These are phyloP conservation scores for Lindbergichthys nudifrons DNA, from an alignment of 2,797 vertebrate species.

Conservation along the genomic window DNA sequence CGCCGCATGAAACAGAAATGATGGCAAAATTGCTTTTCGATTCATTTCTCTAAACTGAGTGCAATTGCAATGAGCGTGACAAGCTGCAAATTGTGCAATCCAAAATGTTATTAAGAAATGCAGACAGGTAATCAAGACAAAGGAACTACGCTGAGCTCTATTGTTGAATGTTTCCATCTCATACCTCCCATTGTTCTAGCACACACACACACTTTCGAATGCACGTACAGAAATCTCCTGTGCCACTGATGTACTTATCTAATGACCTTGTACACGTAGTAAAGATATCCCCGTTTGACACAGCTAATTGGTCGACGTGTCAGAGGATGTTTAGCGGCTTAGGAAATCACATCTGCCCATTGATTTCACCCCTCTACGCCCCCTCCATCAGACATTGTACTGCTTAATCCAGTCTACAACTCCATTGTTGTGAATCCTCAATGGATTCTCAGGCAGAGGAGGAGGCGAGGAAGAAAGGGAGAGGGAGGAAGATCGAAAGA, in stretches of 20 bases:
- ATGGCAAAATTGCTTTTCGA: constrained; percentile 56
- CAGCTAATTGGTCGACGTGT: constrained; percentile 81
- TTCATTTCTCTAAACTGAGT: constrained; percentile 57
- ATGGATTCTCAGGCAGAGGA: constrained; percentile 63
- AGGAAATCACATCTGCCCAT: constrained; percentile 82
- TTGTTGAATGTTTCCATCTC: constrained; percentile 48
- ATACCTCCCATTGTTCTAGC: constrained; percentile 40
- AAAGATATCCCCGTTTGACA: constrained; percentile 80
- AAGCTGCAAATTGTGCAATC: constrained; percentile 63
- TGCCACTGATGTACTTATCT: constrained; percentile 60
- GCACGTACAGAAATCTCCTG: constrained; percentile 23
- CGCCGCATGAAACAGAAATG: constrained; percentile 36
- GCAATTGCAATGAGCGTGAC: constrained; percentile 49
- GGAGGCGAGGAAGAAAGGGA: constrained; percentile 49
- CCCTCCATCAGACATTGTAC: constrained; percentile 73
- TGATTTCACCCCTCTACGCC: constrained; percentile 67
- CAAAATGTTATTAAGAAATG: constrained; percentile 59
- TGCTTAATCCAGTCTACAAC: constrained; percentile 82
- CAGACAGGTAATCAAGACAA: constrained; percentile 63
- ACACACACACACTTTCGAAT: constrained; percentile 1
- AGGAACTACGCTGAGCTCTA: constrained; percentile 32
- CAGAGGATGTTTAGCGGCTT: constrained; percentile 80
- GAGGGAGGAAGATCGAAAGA: constrained; percentile 42
- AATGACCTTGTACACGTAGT: constrained; percentile 72
- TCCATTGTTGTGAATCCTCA: constrained; percentile 80